Evolutionary conservation across 2,888 invertebrate species (phyloP), one percentile per base, ranked within the genome.

Genomic region (Zaprionus obscuricornis): DNA sequence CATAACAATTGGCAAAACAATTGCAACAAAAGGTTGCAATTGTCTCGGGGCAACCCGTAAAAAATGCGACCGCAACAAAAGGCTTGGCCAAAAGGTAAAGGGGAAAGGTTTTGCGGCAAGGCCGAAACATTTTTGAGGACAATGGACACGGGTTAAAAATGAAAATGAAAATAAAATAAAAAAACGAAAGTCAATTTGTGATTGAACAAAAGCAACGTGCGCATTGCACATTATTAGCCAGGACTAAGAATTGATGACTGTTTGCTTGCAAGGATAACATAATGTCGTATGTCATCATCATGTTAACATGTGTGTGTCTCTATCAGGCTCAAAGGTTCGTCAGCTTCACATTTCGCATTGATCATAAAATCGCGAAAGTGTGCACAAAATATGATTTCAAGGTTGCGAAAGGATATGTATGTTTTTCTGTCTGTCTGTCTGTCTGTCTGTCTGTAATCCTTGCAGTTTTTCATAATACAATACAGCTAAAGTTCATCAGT

Each of bases 61-160:
- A 83, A 74, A 74, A 79, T 83, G 69, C 65, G 59, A 83, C 83
- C 83, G 77, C 83, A 83, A 84, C 85, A 82, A 83, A 68, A 54
- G 64, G 42, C 18, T 36, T 52, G n/a, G n/a, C n/a, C n/a, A n/a
- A n/a, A n/a, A n/a, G n/a, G n/a, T n/a, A n/a, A n/a, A 46, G 42
- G 33, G 18, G 36, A 71, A 78, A 68, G 73, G 78, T 67, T 72
- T 67, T 52, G 46, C 43, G 66, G 56, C 54, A 45, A 7, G 33
- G 36, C 16, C 27, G n/a, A n/a, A n/a, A n/a, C n/a, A n/a, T n/a
- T n/a, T n/a, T n/a, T n/a, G n/a, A n/a, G n/a, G n/a, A n/a, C n/a
- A n/a, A n/a, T 13, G 49, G 40, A 33, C 31, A 27, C 62, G 71
- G 68, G 71, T 69, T 73, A 81, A 81, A 65, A 74, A 66, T 58